phyloP scores from a whole-genome alignment of 2,888 invertebrate species.

The Eledona agricola region DNA sequence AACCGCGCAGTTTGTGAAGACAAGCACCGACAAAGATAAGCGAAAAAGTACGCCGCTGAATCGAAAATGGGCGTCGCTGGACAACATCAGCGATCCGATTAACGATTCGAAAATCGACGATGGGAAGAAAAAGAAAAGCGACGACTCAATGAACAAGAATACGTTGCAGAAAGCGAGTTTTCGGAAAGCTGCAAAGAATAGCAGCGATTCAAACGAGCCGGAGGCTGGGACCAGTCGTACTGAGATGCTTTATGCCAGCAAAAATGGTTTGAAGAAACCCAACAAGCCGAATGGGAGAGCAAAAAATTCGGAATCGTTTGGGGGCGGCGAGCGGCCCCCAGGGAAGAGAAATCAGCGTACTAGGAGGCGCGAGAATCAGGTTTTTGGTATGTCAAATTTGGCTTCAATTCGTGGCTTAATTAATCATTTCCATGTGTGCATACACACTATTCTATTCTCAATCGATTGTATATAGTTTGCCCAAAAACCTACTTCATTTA shows the following conservation, averaged over 20 bases:
- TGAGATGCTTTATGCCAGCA: conserved; percentile 52
- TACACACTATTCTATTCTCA: no score
- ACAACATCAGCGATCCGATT: conserved; percentile 63
- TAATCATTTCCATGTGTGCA: no score
- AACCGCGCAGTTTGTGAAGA: conserved; percentile 47
- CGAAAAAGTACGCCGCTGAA: conserved; percentile 60
- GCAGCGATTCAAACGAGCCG: conserved; percentile 51
- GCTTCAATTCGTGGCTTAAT: not conserved
- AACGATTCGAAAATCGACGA: conserved; percentile 61
- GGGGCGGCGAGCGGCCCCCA: conserved; percentile 54
- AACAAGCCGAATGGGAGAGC: conserved; percentile 50
- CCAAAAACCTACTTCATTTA: no score
- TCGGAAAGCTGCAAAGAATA: conserved; percentile 62
- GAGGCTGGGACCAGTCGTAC: conserved; percentile 51
- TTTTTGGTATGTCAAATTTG: conserved; percentile 50
- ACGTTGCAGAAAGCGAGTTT: conserved; percentile 63
- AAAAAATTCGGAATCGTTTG: conserved; percentile 51
- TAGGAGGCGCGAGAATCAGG: conserved; percentile 63
- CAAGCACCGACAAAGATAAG: conserved; percentile 58
- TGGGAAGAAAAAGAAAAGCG: conserved; percentile 55
- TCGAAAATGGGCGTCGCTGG: conserved; percentile 71
- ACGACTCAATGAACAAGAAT: conserved; percentile 61
- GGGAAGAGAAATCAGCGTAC: conserved; percentile 66
- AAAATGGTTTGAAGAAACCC: conserved; percentile 55
- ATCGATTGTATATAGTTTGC: no score